These are phyloP conservation scores for Micrastur ruficollis DNA, from an alignment of 2,797 vertebrate genomes.

Conservation along the genomic window DNA sequence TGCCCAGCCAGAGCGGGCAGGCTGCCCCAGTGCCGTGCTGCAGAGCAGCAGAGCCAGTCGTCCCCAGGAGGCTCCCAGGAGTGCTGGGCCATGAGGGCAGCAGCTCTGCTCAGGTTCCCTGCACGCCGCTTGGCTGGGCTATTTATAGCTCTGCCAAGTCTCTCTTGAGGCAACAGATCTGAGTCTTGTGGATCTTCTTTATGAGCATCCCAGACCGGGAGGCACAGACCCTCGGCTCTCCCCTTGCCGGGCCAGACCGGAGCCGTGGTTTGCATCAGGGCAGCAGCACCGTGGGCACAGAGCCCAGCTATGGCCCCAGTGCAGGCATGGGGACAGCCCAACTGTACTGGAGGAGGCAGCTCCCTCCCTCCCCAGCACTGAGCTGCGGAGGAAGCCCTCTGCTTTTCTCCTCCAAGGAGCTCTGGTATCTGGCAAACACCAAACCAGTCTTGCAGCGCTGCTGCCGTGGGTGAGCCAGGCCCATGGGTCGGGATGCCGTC, in stretches of 20 bases:
- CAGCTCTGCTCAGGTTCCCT: background rate
- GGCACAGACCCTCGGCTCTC: background rate
- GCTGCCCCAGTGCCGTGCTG: fast-evolving
- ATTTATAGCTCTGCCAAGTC: constrained; percentile 19
- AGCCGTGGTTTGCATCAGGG: background rate
- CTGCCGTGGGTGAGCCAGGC: background rate
- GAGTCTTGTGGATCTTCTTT: background rate
- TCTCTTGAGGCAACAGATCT: constrained; percentile 5
- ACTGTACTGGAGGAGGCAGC: background rate
- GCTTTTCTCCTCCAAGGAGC: background rate
- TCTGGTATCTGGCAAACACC: background rate
- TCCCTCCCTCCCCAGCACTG: background rate
- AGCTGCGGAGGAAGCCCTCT: background rate
- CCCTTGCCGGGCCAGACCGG: background rate
- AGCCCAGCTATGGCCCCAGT: background rate
- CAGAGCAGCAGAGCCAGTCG: background rate
- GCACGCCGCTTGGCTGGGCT: background rate
- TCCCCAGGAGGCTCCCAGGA: background rate
- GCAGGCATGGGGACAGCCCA: background rate
- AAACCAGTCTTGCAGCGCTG: background rate
- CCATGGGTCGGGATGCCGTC: fast-evolving
- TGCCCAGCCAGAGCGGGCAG: fast-evolving
- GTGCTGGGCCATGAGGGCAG: background rate
- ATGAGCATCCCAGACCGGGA: background rate
- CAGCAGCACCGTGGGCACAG: background rate